These are phyloP conservation scores for Pterocles burchelli DNA, from an alignment of 2,113 vertebrate genomes.

Conservation along the genomic window DNA sequence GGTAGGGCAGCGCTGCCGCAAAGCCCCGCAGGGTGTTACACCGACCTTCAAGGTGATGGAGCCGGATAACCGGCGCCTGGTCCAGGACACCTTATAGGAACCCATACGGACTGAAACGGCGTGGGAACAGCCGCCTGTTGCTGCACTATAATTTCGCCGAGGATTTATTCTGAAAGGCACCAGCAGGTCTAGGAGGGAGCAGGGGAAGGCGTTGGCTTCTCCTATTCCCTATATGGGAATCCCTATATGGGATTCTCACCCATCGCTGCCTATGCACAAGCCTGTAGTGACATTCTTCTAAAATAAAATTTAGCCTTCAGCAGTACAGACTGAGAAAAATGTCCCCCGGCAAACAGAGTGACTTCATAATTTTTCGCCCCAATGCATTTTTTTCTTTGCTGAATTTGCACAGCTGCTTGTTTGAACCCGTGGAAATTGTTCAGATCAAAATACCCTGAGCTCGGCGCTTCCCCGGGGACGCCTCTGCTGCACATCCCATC, in stretches of 20 bases:
- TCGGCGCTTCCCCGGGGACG: not conserved
- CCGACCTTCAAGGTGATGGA: fast-evolving
- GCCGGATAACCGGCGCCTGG: fast-evolving
- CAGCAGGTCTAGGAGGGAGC: not conserved
- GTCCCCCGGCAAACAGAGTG: not conserved
- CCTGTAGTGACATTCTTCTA: fast-evolving
- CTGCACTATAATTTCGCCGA: no score
- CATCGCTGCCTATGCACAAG: no score
- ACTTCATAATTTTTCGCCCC: fast-evolving
- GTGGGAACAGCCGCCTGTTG: not conserved
- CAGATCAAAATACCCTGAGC: not conserved
- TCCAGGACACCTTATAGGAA: fast-evolving
- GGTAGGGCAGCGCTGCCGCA: no score
- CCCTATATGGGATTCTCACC: no score
- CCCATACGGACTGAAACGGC: fast-evolving
- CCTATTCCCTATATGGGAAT: no score
- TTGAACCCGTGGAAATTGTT: not conserved
- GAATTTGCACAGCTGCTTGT: not conserved
- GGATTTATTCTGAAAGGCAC: not conserved
- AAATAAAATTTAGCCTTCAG: not conserved
- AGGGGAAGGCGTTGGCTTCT: not conserved
- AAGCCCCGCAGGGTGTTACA: no score
- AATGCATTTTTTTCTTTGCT: not conserved
- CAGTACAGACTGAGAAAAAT: not conserved
- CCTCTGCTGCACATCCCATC: no score